phyloP scores from a whole-genome alignment of 2,797 vertebrate species.

The Apogon hyalosoma region DNA sequence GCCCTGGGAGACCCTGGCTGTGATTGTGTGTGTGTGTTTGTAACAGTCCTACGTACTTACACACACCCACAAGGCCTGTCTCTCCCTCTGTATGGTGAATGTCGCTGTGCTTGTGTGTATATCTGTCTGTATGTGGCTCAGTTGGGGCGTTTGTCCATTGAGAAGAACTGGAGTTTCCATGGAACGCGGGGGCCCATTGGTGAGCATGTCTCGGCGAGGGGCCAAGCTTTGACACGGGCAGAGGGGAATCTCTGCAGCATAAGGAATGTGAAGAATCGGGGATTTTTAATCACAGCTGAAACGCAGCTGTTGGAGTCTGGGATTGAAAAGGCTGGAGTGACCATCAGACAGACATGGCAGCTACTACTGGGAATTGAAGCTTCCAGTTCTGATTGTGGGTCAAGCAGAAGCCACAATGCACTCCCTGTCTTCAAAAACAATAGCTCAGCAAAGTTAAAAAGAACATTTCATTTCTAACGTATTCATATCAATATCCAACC shows the following conservation, averaged over 20 bases:
- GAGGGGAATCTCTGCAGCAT: constrained; percentile 69
- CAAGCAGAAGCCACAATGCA: too few species aligned
- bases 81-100: constrained; percentile 39
- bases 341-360: not conserved
- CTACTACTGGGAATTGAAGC: not conserved
- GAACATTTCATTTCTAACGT: too few species aligned
- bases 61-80: constrained; percentile 36
- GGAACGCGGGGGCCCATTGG: constrained; percentile 54
- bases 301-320: constrained; percentile 22
- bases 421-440: too few species aligned
- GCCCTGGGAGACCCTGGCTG: constrained; percentile 75
- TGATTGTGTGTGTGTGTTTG: constrained; percentile 44
- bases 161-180: constrained; percentile 74
- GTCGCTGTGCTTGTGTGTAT: constrained; percentile 28
- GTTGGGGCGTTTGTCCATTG: constrained; percentile 66
- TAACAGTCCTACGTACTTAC: constrained; percentile 25
- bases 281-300: constrained; percentile 37
- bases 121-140: constrained; percentile 56
- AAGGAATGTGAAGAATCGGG: constrained; percentile 63
- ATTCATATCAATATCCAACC: too few species aligned
- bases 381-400: too few species aligned
- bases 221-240: constrained; percentile 72
- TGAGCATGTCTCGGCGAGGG: constrained; percentile 65
- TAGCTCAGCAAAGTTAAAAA: too few species aligned
- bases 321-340: constrained; percentile 5